Conservation (phyloP, 2,113 vertebrate genomes). For the Zootoca vivipara region DNA sequence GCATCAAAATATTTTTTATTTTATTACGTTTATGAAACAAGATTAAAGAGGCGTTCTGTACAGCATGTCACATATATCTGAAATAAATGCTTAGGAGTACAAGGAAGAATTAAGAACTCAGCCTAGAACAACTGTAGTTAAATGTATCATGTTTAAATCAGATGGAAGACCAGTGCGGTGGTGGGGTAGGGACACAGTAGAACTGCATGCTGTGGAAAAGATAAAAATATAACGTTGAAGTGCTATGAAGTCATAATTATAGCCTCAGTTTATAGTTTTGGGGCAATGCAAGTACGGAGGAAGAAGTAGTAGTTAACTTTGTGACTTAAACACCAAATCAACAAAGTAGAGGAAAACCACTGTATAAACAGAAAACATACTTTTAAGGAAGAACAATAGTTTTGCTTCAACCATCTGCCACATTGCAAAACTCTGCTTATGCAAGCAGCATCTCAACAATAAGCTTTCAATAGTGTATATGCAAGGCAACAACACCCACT, state of each 20-base stretch:
- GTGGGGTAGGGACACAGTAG: background rate
- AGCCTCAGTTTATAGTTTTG: conserved; percentile 28
- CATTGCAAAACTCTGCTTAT: background rate
- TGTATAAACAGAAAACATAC: background rate
- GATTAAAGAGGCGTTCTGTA: background rate
- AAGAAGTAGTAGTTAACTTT: conserved; percentile 64
- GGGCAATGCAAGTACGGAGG: conserved; percentile 45
- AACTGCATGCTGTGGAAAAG: background rate
- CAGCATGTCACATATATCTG: background rate
- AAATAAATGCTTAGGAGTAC: conserved; percentile 2
- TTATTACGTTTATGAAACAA: conserved; percentile 10
- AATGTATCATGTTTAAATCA: background rate
- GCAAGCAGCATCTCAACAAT: background rate
- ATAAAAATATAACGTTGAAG: conserved; percentile 19
- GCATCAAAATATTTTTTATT: background rate
- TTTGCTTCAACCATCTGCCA: background rate
- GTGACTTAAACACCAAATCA: conserved; percentile 46
- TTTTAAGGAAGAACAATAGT: background rate
- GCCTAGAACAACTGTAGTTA: background rate
- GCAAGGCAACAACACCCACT: background rate
- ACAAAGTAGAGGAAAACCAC: conserved; percentile 34
- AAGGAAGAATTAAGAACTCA: background rate
- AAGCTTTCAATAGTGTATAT: background rate
- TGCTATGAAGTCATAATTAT: background rate
- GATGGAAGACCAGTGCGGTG: background rate